Percentiles rank a stretch among this genome's conserved stretches.
Conservation (phyloP, 2,888 invertebrate genomes). For the Melinopterus prodromus region DNA sequence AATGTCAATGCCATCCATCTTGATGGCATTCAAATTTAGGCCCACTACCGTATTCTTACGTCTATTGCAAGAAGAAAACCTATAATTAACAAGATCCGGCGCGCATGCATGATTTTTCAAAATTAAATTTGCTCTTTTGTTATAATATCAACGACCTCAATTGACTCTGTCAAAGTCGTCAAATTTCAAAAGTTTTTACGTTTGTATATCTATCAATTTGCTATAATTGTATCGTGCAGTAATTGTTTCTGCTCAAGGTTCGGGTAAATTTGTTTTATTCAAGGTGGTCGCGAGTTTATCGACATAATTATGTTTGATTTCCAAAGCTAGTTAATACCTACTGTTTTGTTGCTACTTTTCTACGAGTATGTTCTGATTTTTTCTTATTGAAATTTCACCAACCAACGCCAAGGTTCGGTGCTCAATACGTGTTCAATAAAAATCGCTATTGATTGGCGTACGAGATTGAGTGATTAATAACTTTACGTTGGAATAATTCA, state of each 20-base stretch:
- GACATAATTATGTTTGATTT: background rate
- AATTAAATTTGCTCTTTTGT: background rate
- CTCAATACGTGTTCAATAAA: background rate
- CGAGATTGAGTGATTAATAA: background rate
- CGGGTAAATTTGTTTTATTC: conserved; percentile 11
- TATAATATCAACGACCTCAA: background rate
- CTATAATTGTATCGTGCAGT: conserved; percentile 7
- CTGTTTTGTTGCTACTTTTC: background rate
- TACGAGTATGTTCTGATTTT: background rate
- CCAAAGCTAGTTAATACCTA: background rate
- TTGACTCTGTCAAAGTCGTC: background rate
- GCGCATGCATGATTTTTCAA: background rate
- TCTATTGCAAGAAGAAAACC: background rate
- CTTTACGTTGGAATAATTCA: background rate
- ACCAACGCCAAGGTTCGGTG: background rate
- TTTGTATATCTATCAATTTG: background rate
- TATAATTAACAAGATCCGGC: background rate
- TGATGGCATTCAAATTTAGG: background rate
- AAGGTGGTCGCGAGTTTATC: conserved; percentile 1
- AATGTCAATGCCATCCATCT: background rate
- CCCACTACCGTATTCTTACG: background rate
- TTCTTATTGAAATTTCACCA: background rate
- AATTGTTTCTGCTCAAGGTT: conserved; percentile 17
- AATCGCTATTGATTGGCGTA: background rate
- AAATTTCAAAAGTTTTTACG: conserved; percentile 13